Conservation (phyloP, 2,888 invertebrate genomes). For the Syritta pipiens region DNA sequence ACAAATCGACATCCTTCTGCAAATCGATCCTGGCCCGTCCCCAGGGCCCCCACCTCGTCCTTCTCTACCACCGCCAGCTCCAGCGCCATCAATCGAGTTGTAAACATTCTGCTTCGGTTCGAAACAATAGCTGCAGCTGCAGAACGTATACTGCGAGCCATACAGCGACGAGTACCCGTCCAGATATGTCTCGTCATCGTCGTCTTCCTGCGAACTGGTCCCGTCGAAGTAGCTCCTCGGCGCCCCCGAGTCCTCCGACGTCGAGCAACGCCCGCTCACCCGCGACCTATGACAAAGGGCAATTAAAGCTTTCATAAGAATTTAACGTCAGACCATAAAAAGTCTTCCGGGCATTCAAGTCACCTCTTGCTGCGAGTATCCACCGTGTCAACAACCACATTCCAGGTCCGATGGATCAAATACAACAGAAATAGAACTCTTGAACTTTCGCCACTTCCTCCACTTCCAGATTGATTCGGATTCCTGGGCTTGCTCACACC, state of each 20-base stretch:
- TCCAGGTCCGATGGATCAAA: constrained; percentile 86
- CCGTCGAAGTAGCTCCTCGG: constrained; percentile 71
- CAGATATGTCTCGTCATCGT: constrained; percentile 62
- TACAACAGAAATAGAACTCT: constrained; percentile 84
- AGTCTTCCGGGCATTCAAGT: constrained; percentile 23
- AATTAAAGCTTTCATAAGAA: constrained; percentile 49
- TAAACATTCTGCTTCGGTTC: constrained; percentile 80
- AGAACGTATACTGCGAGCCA: constrained; percentile 82
- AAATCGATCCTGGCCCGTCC: constrained; percentile 29
- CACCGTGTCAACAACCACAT: constrained; percentile 83
- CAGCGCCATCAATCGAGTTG: constrained; percentile 73
- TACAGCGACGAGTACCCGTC: constrained; percentile 79
- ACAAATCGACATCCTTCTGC: constrained; percentile 72
- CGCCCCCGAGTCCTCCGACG: constrained; percentile 70
- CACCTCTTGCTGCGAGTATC: constrained; percentile 81
- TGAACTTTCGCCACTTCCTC: constrained; percentile 80
- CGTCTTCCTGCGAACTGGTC: constrained; percentile 58
- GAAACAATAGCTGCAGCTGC: constrained; percentile 83
- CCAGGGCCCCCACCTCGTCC: background rate
- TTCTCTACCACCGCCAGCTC: background rate
- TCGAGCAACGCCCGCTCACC: constrained; percentile 69
- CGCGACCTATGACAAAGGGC: constrained; percentile 71
- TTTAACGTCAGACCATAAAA: constrained; percentile 30
- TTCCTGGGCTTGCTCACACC: constrained; percentile 32
- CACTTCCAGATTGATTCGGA: constrained; percentile 34